Evolutionary conservation across 2,113 vertebrate species (phyloP), one percentile per base, ranked within the genome.

Genomic region (Phalacrocorax pelagicus): DNA sequence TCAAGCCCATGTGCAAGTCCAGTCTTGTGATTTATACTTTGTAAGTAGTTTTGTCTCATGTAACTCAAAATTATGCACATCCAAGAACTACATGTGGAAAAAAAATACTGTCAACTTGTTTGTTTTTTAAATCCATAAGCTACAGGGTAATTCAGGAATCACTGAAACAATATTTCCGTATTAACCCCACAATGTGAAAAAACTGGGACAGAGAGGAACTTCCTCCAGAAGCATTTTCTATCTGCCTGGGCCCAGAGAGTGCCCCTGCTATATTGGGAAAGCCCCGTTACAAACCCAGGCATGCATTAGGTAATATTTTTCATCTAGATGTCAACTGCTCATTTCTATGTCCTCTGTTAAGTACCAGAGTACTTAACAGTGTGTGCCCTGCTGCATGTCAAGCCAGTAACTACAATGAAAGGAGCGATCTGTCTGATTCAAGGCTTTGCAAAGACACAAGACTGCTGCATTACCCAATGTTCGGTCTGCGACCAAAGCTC

Each of bases 401-500:
- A 73, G 32, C 10, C 85, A 77, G 32, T 7, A 85, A 59, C 29
- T 34, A 81, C n/a, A 81, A 5, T 19, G 38, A 63, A 54, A 69
- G 17, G 13, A 91, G 46, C 61, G n/a, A 26, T 19, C 16, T 84
- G 24, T 23, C 46, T 38, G 22, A 55, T 38, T 86, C 59, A 74
- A 81, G 65, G 61, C n/a, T 71, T 55, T 34, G 22, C 29, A 69
- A 63, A 86, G 44, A 44, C 22, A 88, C 65, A 62, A n/a, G 65
- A 34, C 12, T 70, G 38, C 29, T 66, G 87, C 44, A 26, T 98
- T 99, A 99, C 99, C 99, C 98, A 59, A 97, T 98, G 90, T 98
- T 98, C 7, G 99, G 99, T 79, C 99, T 93, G 18, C 99, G 98
- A 94, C 90, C 96, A 71, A 99, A 98, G 72, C 97, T 99, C 96